phyloP scores from a whole-genome alignment of 2,888 invertebrate species.

The Heterodera filipjevi region DNA sequence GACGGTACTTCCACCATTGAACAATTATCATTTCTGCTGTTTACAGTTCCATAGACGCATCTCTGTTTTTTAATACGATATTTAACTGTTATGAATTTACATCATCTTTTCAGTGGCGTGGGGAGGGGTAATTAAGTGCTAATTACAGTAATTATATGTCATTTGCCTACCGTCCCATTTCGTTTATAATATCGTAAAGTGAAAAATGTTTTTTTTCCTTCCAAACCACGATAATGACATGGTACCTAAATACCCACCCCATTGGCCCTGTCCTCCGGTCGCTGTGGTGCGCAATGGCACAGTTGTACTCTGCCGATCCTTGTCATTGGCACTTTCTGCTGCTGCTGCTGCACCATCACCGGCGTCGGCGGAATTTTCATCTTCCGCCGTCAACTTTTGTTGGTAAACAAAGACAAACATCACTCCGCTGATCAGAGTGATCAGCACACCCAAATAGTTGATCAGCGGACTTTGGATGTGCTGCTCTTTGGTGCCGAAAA shows the following conservation, averaged over 20 bases:
- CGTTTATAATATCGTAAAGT: too few relatives aligned
- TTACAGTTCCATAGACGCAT: neutral
- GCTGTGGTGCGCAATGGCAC: neutral
- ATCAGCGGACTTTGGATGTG: conserved; percentile 51
- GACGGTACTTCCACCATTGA: neutral
- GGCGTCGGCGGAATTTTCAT: neutral
- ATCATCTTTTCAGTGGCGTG: too few relatives aligned
- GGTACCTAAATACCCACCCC: too few relatives aligned
- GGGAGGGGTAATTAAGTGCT: neutral
- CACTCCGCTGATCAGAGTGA: conserved; percentile 53
- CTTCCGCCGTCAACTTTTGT: neutral
- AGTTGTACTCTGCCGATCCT: too few relatives aligned
- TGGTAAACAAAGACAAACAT: conserved; percentile 49
- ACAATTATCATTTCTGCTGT: neutral
- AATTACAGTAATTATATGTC: too few relatives aligned
- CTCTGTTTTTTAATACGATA: neutral
- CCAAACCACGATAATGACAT: too few relatives aligned
- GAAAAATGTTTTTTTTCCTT: too few relatives aligned
- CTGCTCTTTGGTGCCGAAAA: conserved; percentile 51
- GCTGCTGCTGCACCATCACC: neutral
- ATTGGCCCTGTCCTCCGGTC: neutral
- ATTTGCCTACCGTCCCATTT: too few relatives aligned
- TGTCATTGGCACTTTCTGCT: neutral
- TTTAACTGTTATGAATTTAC: neutral
- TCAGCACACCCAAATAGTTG: conserved; percentile 55